Evolutionary conservation across 2,888 invertebrate genomes (phyloP), one percentile per base, ranked within the genome.

Genomic region (Synanthedon myopaeformis): DNA sequence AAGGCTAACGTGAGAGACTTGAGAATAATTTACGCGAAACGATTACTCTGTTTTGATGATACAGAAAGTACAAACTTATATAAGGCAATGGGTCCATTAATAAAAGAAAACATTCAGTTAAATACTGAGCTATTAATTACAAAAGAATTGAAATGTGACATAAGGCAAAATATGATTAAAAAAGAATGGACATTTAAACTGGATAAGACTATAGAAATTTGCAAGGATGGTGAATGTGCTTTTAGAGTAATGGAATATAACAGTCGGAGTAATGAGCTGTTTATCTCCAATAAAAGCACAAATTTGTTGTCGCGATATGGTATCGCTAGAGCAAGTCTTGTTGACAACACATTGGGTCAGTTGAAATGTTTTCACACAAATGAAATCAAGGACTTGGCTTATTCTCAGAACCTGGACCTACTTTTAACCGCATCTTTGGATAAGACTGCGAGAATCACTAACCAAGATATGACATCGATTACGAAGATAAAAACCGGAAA

Each of bases 391-490:
- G 97, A 97, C 66, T 82, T 97, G 14, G 88, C 90, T 0, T 95
- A 94, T 68, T 90, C 91, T 0, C 78, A 81, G 4, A 90, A 92
- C 11, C 87, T 90, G 48, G 92, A 93, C 56, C 71, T 93, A 53
- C 71, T 97, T 11, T 82, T 96, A 0, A 94, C 93, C 48, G 96
- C 94, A 1, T 92, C 93, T 0, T 84, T 96, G 63, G 98, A 98
- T 68, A 91, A 92, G 61, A 89, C 90, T 57, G 86, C 97, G 3
- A 90, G 93, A 53, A 93, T 95, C 61, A 84, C 94, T 0, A 86
- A 91, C 41, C 89, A 90, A 23, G 92, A 94, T 45, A 77, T 86
- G 0, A 82, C 89, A 0, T 88, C 89, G 8, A 81, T 89, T 11
- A 88, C 88, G 28, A 23, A 23, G 23, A 86, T 90, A 41, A 77